Evolutionary conservation across 2,888 invertebrate genomes (phyloP), one percentile per base, ranked within the genome.

Genomic region (Chironomus tentans): DNA sequence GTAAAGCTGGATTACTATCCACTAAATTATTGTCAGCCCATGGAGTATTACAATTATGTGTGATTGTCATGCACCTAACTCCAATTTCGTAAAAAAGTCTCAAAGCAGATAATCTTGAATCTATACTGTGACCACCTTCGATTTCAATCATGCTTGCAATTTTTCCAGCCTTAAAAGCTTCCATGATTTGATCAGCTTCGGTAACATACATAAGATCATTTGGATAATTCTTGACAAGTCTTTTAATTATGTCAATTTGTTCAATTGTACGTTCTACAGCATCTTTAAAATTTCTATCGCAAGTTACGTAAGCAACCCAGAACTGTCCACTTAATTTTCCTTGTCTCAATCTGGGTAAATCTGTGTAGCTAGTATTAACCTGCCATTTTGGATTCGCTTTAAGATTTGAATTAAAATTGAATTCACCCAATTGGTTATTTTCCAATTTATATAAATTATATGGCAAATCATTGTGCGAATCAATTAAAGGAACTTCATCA

Each of bases 41-140:
- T 28, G 88, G 88, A 4, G 88, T 87, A 80, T 88, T 86, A 80
- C 89, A 89, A 77, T 83, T 84, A 80, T 89, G 89, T 0, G 89
- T 89, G 70, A 89, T 79, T 0, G 89, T 88, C 83, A 89, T 84
- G 79, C 88, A 89, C 76, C 89, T 82, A 4, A 86, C 88, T 0
- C 89, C 89, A 15, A 89, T 82, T 18, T 87, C 86, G 79, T 89
- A 87, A 79, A 85, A 86, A 79, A 86, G 84, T 68, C 89, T 81
- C 69, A 89, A 82, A 18, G 86, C 83, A 10, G 85, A 85, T 75
- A 88, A 80, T 79, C 87, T 86, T 77, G 86, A 87, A 80, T 87
- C 88, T 21, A 89, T 86, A 1, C 86, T 85, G 80, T 89, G 89
- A 0, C 89, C 89, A 18, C 89, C 88, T 81, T 89, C 89, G 24